Base-by-base conservation (phyloP, 2,113 vertebrate genomes). In the Fulmarus glacialis region DNA sequence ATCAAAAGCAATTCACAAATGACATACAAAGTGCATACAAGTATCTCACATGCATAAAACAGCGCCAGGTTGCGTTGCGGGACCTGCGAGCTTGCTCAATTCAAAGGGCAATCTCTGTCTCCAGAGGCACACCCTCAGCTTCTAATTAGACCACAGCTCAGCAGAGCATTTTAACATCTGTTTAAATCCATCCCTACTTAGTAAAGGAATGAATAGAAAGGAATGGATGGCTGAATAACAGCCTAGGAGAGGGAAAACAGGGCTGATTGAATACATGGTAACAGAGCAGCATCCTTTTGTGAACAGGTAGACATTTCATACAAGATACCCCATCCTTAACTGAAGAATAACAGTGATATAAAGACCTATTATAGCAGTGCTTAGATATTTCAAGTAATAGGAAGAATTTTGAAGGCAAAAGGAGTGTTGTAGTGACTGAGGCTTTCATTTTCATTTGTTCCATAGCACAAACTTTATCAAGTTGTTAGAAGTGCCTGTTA, bases 111-210 rank as follows among this genome's bases (percentile, higher is more conserved):
- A 40, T 58, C 68, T 32, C 72, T 27, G 73, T 85, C 95, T 94
- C 94, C 66, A 94, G 95, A 80, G 95, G 66, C 87, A 89, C 80
- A 95, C 42, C 87, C 78, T 94, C 62, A 42, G 87, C 87, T 96
- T 89, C 91, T 96, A 95, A 97, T 95, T 93, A 97, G 94, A 94
- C 93, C 91, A 79, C 74, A 96, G 93, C 74, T 91, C 96, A 95
- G 91, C 70, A 94, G 82, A 94, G 84, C 82, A 96, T 95, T 96
- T 97, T 87, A 96, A 71, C 96, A 97, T 95, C 84, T 93, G 66
- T 68, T 94, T 95, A 96, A 96, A 96, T 90, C 70, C 95, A 90
- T 86, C 93, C 70, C 84, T 94, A 40, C 90, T 90, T 94, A 90
- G 89, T 79, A 96, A 96, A 95, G 89, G 93, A 93, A 95, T 96